These are phyloP conservation scores for Thaumatotibia leucotreta DNA, from an alignment of 1,140 invertebrate genomes.

Conservation along the genomic window DNA sequence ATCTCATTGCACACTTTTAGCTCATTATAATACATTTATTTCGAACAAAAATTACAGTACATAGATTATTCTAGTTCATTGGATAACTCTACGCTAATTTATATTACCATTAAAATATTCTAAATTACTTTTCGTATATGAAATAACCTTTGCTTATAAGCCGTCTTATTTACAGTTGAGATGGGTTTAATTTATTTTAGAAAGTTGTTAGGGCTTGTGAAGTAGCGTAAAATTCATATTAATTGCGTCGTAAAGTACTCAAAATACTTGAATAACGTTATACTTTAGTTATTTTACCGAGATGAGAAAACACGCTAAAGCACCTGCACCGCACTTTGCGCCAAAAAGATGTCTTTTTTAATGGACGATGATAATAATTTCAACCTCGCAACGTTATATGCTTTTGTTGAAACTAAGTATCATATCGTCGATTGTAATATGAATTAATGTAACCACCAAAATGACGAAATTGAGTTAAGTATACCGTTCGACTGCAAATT, in stretches of 20 bases:
- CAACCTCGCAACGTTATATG: not conserved
- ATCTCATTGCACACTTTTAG: too few relatives aligned
- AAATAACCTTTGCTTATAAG: not conserved
- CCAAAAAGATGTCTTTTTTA: not conserved
- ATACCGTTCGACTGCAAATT: too few relatives aligned
- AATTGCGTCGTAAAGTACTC: not conserved
- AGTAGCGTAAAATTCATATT: not conserved
- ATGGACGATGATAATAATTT: not conserved
- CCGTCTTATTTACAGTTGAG: not conserved
- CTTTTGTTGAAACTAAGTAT: too few relatives aligned
- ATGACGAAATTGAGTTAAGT: too few relatives aligned
- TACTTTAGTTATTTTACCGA: not conserved
- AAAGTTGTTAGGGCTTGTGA: not conserved
- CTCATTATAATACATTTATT: too few relatives aligned
- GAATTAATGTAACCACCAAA: too few relatives aligned
- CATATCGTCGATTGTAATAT: too few relatives aligned
- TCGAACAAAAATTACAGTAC: too few relatives aligned
- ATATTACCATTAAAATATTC: not conserved
- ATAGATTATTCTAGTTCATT: too few relatives aligned
- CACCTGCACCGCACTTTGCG: too few relatives aligned
- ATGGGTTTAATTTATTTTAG: not conserved
- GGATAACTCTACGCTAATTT: not conserved
- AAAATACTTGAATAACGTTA: not conserved
- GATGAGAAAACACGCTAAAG: not conserved
- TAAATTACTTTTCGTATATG: not conserved